These are phyloP conservation scores for Bugula neritina DNA, from an alignment of 2,888 invertebrate genomes.

Conservation along the genomic window DNA sequence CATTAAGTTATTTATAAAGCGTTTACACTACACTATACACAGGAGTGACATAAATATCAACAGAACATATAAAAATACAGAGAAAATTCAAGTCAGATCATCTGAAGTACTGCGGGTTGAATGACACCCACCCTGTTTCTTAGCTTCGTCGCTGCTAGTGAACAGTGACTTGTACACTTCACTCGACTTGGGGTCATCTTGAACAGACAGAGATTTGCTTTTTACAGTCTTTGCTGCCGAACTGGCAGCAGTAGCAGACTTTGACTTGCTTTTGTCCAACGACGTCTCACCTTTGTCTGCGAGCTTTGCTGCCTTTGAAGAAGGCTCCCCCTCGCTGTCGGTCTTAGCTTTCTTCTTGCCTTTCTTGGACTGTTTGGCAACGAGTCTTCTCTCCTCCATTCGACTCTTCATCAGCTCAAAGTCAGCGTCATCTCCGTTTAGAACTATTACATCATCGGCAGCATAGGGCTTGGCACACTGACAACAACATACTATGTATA, in stretches of 20 bases:
- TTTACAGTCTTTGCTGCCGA: background rate
- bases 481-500: too few species aligned
- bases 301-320: background rate
- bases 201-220: constrained; percentile 57
- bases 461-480: constrained; percentile 74
- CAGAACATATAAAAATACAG: too few species aligned
- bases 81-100: too few species aligned
- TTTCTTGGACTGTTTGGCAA: constrained; percentile 55
- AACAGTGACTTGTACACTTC: constrained; percentile 92
- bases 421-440: constrained; percentile 77
- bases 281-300: background rate
- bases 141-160: constrained; percentile 79
- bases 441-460: constrained; percentile 73
- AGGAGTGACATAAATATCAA: too few species aligned
- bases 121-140: constrained; percentile 89
- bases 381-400: constrained; percentile 63
- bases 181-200: constrained; percentile 80
- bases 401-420: constrained; percentile 61
- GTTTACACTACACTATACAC: too few species aligned
- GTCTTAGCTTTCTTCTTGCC: constrained; percentile 28
- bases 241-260: background rate
- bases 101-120: constrained; percentile 68
- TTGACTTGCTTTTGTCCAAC: background rate
- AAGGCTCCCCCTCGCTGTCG: background rate
- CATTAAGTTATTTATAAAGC: too few species aligned